A percentile compares a stretch with the other conserved stretches of the same genome.
Evolutionary conservation across 2,888 invertebrate genomes (phyloP).

Genomic region (Platynereis dumerilii): DNA sequence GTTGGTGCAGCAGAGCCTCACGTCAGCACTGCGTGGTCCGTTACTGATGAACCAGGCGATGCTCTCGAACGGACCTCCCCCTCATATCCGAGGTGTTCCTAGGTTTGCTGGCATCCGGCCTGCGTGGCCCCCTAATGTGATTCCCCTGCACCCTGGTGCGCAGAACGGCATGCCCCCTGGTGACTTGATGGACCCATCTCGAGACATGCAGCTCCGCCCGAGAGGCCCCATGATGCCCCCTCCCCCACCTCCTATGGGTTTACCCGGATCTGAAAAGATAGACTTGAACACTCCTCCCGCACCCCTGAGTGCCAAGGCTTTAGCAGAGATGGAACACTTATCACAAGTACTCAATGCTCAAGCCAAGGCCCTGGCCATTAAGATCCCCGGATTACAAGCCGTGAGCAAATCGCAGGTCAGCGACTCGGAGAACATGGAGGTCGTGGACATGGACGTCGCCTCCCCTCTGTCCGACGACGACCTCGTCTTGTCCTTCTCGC

Average conservation of each 20-base stretch:
- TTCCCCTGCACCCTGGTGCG: neutral
- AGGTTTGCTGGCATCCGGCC: constrained; percentile 30
- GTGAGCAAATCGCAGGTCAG: neutral
- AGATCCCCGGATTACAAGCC: constrained; percentile 49
- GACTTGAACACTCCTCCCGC: constrained; percentile 32
- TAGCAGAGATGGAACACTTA: constrained; percentile 41
- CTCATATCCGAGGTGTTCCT: constrained; percentile 37
- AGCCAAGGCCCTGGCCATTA: constrained; percentile 35
- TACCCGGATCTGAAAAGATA: neutral
- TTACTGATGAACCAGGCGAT: constrained; percentile 42
- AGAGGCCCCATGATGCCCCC: constrained; percentile 8
- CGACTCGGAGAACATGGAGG: constrained; percentile 65
- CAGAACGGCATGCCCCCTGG: constrained; percentile 20
- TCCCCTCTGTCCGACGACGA: constrained; percentile 52
- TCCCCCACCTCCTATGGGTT: constrained; percentile 9
- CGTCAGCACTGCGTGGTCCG: constrained; percentile 13
- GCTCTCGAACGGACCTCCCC: constrained; percentile 41
- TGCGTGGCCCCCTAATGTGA: constrained; percentile 22
- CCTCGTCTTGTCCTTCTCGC: constrained; percentile 47
- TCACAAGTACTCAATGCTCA: constrained; percentile 48
- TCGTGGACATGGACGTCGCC: constrained; percentile 74
- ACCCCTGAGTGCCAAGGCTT: constrained; percentile 29
- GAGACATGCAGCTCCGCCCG: constrained; percentile 2
- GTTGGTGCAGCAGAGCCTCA: constrained; percentile 15
- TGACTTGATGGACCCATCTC: constrained; percentile 11